Conservation (phyloP, 1,140 invertebrate species). For the Tetragnatha versicolor region DNA sequence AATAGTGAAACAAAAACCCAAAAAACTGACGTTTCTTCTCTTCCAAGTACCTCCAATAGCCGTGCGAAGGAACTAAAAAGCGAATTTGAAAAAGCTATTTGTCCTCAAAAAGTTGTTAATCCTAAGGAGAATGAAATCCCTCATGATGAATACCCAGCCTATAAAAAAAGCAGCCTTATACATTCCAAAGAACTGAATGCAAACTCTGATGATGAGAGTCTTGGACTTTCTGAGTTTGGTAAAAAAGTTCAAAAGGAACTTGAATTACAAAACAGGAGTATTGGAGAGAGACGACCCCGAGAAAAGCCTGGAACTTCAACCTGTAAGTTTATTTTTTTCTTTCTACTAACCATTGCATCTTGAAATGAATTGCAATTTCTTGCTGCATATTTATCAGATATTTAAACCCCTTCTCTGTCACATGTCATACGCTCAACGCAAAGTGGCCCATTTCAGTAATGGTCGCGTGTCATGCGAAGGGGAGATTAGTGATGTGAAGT, state of each 20-base stretch:
- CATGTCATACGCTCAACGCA: no score
- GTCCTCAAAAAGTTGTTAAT: neutral
- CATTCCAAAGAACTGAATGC: slow-evolving; percentile 72
- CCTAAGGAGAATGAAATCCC: neutral
- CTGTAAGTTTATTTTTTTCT: no score
- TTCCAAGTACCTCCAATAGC: neutral
- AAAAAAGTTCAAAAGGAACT: slow-evolving; percentile 70
- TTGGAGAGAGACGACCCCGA: neutral
- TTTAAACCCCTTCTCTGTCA: no score
- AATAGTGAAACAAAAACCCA: no score
- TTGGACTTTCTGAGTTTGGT: slow-evolving; percentile 74
- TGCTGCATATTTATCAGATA: no score
- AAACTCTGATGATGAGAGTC: slow-evolving; percentile 82
- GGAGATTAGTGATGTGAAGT: no score
- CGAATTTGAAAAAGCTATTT: neutral
- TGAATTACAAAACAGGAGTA: neutral
- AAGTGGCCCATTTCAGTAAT: no score
- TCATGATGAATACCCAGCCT: neutral
- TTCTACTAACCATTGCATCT: no score
- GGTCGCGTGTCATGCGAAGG: no score
- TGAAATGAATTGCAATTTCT: no score
- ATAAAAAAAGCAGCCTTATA: slow-evolving; percentile 63
- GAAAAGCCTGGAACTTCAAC: neutral
- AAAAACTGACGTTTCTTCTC: neutral
- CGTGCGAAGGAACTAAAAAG: no score